Evolutionary conservation across 2,797 vertebrate species (phyloP), one percentile per base, ranked within the genome.

Genomic region (Echeneis naucrates): DNA sequence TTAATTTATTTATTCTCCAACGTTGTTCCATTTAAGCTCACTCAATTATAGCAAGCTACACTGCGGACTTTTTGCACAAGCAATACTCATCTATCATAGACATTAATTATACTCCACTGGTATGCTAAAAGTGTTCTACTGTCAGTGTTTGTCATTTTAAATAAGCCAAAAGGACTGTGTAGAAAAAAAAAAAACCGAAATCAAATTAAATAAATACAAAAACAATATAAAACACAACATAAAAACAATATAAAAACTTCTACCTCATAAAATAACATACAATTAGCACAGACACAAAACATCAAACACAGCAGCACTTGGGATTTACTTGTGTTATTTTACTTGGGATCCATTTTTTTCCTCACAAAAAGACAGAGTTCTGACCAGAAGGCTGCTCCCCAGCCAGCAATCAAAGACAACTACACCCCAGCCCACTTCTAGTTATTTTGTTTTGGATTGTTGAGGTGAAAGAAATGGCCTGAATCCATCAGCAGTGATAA

Each of bases 401-500:
- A 45, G 66, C 84, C 68, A 61, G 73, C 59, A 83, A 81, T 91
- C 83, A 85, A 75, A 81, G 63, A 72, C 21, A 61, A 33, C 64
- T 73, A 56, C 67, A 66, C 68, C 57, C 23, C 38, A 57, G 48
- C 52, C 68, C 72, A 60, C 69, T 80, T 72, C 40, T 51, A 11
- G 4, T 77, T 80, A 70, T 83, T 88, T 83, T 88, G 70, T 84
- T 80, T 85, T 63, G 59, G 78, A 83, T 79, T 79, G 67, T 85
- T 71, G 75, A 74, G 83, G 74, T 82, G 77, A 78, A 79, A 76
- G 71, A 83, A 87, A 84, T 85, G 82, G 72, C 82, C 87, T 75
- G 72, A 86, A 93, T 92, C 91, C 82, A 89, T 92, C 86, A 87
- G 71, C 58, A 47, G 63, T 55, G 80, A 93, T 90, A 88, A 91